phyloP scores from a whole-genome alignment of 2,888 invertebrate genomes.

The Phengaris arion region DNA sequence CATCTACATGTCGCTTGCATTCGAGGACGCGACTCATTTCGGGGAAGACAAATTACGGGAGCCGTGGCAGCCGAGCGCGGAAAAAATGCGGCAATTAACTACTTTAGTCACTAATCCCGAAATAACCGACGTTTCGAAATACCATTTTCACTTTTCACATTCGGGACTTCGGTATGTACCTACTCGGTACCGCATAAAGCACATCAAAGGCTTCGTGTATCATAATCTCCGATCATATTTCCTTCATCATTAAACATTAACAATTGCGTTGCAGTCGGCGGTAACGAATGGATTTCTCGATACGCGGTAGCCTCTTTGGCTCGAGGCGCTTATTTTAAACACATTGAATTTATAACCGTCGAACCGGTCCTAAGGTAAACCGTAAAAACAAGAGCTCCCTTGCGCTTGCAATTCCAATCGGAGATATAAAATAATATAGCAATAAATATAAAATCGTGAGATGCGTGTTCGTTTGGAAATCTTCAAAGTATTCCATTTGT shows the following conservation, averaged over 20 bases:
- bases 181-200: slow-evolving; percentile 28
- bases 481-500: slow-evolving; percentile 58
- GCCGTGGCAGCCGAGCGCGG: slow-evolving; percentile 66
- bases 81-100: slow-evolving; percentile 78
- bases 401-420: slow-evolving; percentile 62
- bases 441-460: slow-evolving; percentile 61
- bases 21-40: slow-evolving; percentile 79
- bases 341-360: slow-evolving; percentile 60
- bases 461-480: slow-evolving; percentile 51
- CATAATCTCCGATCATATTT: slow-evolving; percentile 36
- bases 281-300: slow-evolving; percentile 63
- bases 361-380: slow-evolving; percentile 66
- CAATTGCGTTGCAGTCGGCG: slow-evolving; percentile 49
- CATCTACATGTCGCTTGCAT: slow-evolving; percentile 74
- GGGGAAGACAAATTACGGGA: slow-evolving; percentile 78
- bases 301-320: slow-evolving; percentile 59
- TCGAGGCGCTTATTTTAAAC: slow-evolving; percentile 59
- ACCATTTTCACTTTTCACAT: slow-evolving; percentile 34
- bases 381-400: slow-evolving; percentile 65
- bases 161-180: slow-evolving; percentile 20
- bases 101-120: slow-evolving; percentile 53
- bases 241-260: slow-evolving; percentile 46
- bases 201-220: slow-evolving; percentile 39
- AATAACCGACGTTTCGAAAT: slow-evolving; percentile 55
- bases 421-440: slow-evolving; percentile 61